Evolutionary conservation across 2,113 vertebrate species (phyloP), one percentile per base, ranked within the genome.

Genomic region (Verasper variegatus): DNA sequence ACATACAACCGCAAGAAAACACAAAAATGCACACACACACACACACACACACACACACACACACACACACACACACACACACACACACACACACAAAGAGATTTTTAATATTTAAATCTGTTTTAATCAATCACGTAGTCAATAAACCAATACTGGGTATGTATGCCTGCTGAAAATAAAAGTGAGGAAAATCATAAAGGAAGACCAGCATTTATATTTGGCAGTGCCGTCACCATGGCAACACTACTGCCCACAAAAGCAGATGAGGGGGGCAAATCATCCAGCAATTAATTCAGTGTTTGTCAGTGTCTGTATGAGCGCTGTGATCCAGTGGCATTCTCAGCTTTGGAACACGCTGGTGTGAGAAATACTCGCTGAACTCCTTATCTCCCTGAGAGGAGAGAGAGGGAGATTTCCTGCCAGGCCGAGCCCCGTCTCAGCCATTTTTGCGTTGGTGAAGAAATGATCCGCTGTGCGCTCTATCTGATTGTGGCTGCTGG

Each of bases 161-260:
- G 1, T 58, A 64, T 31, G 27, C 54, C 23, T 24, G 18, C 47
- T 13, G 24, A 63, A 35, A 42, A 21, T 51, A 70, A 54, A 63
- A 51, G 1, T 10, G 24, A 71, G 24, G 9, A 35, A 35, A 15
- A 1, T 61, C 11, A 21, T n/a, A 61, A 78, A 73, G 23, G 6
- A 55, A 65, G 68, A 70, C 8, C 54, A 56, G 55, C 31, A 7
- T 31, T 31, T 18, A 21, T 21, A 47, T 11, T 75, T 61, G 60
- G 21, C 61, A 69, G 55, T 13, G 4, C 42, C 4, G 21, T 89
- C 57, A 47, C 85, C 72, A 85, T 88, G 78, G 80, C 63, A 86
- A 86, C 83, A 70, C 3, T 35, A 24, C 66, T 60, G n/a, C 24
- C 47, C 59, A 70, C 13, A 60, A 74, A 70, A 77, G 59, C 67